Conservation (phyloP, 2,888 invertebrate genomes). For the Eristalinus sepulchralis region DNA sequence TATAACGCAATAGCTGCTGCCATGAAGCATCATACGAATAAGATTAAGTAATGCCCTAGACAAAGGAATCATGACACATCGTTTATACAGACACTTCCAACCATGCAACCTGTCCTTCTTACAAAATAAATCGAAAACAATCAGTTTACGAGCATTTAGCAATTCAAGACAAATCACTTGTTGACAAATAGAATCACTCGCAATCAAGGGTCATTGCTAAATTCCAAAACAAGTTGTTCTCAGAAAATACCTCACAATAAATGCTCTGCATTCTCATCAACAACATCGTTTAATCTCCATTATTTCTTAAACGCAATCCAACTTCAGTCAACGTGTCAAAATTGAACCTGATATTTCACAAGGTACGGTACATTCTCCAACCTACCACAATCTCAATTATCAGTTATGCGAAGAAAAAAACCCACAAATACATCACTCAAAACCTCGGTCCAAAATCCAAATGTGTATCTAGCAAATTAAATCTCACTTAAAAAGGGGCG, state of each 20-base stretch:
- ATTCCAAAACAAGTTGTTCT: neutral
- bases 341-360: neutral
- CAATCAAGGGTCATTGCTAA: neutral
- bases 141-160: neutral
- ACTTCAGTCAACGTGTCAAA: no score
- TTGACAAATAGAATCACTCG: neutral
- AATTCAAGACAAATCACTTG: neutral
- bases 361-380: slow-evolving; percentile 1
- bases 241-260: neutral
- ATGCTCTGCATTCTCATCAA: neutral
- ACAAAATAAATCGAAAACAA: neutral
- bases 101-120: neutral
- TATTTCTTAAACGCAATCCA: neutral
- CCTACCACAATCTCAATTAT: slow-evolving; percentile 31
- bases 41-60: neutral
- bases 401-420: neutral
- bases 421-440: neutral
- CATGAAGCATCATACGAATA: neutral
- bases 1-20: no score
- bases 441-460: neutral
- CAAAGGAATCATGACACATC: neutral
- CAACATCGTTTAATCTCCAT: neutral
- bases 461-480: neutral
- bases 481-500: neutral
- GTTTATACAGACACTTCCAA: neutral